Percentiles rank a stretch among this genome's conserved stretches.
Evolutionary conservation across 1,140 invertebrate genomes (phyloP).

Genomic region (Philaenus spumarius): DNA sequence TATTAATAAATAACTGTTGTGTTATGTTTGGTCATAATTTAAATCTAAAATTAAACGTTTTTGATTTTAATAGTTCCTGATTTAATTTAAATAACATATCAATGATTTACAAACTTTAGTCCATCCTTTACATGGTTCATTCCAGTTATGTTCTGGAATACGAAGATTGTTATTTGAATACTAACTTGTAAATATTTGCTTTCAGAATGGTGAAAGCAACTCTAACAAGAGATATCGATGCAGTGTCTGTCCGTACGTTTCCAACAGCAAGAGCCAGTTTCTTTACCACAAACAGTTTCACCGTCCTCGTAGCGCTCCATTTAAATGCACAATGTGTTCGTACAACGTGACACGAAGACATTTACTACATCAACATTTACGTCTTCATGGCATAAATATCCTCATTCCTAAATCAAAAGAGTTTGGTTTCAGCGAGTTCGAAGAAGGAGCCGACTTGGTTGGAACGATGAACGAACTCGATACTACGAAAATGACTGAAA

Average conservation of each 20-base stretch:
- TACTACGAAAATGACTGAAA: conserved; percentile 36
- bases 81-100: too few species aligned
- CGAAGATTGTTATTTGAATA: too few species aligned
- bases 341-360: conserved; percentile 77
- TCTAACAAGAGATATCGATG: conserved; percentile 39
- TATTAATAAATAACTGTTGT: too few species aligned
- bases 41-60: too few species aligned
- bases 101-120: too few species aligned
- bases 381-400: conserved; percentile 59
- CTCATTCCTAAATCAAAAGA: conserved; percentile 16
- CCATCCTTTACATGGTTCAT: too few species aligned
- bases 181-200: too few species aligned
- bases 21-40: too few species aligned
- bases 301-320: conserved; percentile 59
- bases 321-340: conserved; percentile 71
- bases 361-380: conserved; percentile 67
- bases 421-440: background rate
- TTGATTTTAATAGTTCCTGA: too few species aligned
- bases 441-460: too few species aligned
- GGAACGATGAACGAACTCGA: conserved; percentile 18
- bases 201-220: background rate
- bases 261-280: conserved; percentile 75
- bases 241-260: conserved; percentile 67
- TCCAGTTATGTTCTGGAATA: too few species aligned
- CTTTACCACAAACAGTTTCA: conserved; percentile 78